Conservation (phyloP, 2,797 vertebrate species). For the Parauchenoglanis ngamensis region DNA sequence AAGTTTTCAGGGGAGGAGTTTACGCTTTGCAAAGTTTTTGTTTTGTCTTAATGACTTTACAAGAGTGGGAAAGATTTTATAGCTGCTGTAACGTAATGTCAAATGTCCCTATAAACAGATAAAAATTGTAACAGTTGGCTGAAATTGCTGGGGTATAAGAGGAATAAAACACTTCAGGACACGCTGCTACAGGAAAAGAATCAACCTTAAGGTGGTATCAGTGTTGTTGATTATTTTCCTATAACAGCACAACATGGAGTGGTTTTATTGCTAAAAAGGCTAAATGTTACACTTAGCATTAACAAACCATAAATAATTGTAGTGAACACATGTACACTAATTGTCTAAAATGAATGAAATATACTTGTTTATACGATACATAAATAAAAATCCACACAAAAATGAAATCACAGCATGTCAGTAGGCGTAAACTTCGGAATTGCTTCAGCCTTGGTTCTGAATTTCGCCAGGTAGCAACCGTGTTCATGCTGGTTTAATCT, state of each 20-base stretch:
- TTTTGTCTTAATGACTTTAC: background rate
- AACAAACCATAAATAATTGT: background rate
- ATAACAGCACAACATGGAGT: background rate
- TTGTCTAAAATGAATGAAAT: background rate
- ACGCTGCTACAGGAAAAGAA: background rate
- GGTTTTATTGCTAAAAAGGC: background rate
- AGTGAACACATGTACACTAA: background rate
- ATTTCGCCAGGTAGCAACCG: background rate
- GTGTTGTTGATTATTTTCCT: background rate
- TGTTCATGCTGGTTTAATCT: background rate
- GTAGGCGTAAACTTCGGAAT: background rate
- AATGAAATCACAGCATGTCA: background rate
- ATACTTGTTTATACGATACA: background rate
- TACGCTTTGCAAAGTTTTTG: too few species aligned
- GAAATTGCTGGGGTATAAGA: background rate
- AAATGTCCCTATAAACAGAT: background rate
- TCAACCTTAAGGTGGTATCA: background rate
- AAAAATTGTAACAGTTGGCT: background rate
- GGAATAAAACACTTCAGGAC: background rate
- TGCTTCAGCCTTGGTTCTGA: background rate
- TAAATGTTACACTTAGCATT: background rate
- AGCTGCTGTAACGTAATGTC: background rate
- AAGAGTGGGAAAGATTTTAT: background rate
- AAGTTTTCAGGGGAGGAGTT: background rate
- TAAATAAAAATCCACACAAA: background rate